phyloP scores from a whole-genome alignment of 2,797 vertebrate genomes.

The Catharus ustulatus region DNA sequence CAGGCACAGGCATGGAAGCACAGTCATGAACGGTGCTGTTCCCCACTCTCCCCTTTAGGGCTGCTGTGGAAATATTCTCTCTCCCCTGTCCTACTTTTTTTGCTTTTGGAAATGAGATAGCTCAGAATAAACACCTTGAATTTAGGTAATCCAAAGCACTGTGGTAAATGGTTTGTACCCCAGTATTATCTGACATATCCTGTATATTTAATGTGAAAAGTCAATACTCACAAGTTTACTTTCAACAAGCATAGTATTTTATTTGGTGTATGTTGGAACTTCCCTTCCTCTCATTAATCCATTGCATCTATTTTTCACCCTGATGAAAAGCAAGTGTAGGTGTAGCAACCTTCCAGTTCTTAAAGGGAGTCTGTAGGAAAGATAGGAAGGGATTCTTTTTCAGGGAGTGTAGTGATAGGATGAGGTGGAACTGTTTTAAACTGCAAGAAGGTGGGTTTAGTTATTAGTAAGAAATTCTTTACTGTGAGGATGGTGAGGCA shows the following conservation, averaged over 20 bases:
- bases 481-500: not conserved
- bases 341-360: not conserved
- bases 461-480: not conserved
- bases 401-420: not conserved
- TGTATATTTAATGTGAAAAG: not conserved
- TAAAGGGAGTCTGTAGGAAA: not conserved
- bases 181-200: not conserved
- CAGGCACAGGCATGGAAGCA: not conserved
- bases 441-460: not conserved
- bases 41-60: not conserved
- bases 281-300: not conserved
- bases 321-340: not conserved
- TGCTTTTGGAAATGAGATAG: not conserved
- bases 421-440: not conserved
- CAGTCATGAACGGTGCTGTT: accelerated
- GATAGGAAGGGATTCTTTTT: not conserved
- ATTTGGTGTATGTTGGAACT: not conserved
- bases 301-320: not conserved
- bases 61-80: not conserved
- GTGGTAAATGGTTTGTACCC: not conserved
- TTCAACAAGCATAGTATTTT: not conserved
- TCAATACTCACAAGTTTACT: not conserved
- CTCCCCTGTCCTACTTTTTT: not conserved
- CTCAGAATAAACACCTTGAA: not conserved
- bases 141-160: not conserved